Evolutionary conservation across 2,797 vertebrate genomes (phyloP).

Genomic region (Mus minutoides): DNA sequence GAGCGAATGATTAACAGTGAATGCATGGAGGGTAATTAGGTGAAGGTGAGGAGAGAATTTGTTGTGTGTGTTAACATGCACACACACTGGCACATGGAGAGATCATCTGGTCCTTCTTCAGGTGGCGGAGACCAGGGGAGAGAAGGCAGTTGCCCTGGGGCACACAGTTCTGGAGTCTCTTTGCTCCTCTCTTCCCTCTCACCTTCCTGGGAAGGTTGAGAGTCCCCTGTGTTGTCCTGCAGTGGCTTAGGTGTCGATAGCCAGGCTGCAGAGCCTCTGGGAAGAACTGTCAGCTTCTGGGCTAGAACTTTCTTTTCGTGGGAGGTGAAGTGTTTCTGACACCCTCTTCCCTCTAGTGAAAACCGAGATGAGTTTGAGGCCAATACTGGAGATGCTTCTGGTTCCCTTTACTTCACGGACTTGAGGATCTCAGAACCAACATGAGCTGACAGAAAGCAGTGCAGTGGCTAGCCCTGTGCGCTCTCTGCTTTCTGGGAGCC

Average conservation of each 20-base stretch:
- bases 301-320: slow-evolving; percentile 42
- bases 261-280: neutral
- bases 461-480: neutral
- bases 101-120: neutral
- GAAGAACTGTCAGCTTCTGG: neutral
- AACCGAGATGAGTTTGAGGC: slow-evolving; percentile 39
- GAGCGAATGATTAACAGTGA: slow-evolving; percentile 21
- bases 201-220: neutral
- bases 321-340: slow-evolving; percentile 62
- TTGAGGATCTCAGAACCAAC: neutral
- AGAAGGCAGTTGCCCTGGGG: neutral
- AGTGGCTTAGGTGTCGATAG: neutral
- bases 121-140: neutral
- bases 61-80: neutral
- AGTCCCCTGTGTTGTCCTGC: neutral
- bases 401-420: neutral
- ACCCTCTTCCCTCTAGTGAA: slow-evolving; percentile 44
- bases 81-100: no score
- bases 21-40: slow-evolving; percentile 49
- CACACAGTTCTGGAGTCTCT: neutral
- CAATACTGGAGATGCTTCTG: neutral
- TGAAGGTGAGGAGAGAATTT: neutral
- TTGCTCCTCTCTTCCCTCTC: neutral
- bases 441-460: neutral
- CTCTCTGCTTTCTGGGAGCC: neutral